Evolutionary conservation across 2,888 invertebrate genomes (phyloP).

Genomic region (Nymphalis urticae): DNA sequence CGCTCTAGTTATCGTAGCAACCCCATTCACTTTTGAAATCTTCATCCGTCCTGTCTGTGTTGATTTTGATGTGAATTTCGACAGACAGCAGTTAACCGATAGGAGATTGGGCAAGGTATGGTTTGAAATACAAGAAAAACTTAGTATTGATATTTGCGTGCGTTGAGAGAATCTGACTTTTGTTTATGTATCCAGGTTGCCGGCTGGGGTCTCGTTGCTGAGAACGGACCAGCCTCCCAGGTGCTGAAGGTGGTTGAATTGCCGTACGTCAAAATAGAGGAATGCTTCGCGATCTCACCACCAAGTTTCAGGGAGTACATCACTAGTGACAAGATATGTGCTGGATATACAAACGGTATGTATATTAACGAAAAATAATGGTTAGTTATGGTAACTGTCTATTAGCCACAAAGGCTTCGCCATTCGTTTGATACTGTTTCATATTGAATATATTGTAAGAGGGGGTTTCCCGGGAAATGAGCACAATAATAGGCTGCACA

Average conservation of each 20-base stretch:
- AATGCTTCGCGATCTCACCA: conserved; percentile 43
- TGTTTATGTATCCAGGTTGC: conserved; percentile 45
- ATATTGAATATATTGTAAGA: too few relatives aligned
- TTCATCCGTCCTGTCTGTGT: conserved; percentile 78
- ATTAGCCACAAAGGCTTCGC: too few relatives aligned
- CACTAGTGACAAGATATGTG: conserved; percentile 61
- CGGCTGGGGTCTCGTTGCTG: conserved; percentile 52
- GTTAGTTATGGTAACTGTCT: too few relatives aligned
- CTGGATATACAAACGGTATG: conserved; percentile 54
- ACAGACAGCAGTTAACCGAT: conserved; percentile 47
- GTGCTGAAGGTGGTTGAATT: conserved; percentile 47
- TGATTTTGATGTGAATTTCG: conserved; percentile 55
- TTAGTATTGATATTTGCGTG: too few relatives aligned
- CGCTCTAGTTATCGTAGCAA: conserved; percentile 70
- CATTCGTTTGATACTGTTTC: too few relatives aligned
- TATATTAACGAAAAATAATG: not conserved
- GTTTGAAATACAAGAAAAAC: too few relatives aligned
- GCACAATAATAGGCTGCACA: too few relatives aligned
- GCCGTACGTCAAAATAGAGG: conserved; percentile 46
- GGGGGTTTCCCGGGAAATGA: too few relatives aligned
- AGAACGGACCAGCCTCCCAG: conserved; percentile 43
- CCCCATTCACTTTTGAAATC: conserved; percentile 59
- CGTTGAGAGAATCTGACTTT: too few relatives aligned
- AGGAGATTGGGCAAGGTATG: conserved; percentile 51
- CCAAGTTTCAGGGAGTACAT: conserved; percentile 46